phyloP scores from a whole-genome alignment of 2,797 vertebrate genomes.

The Dryobates pubescens region DNA sequence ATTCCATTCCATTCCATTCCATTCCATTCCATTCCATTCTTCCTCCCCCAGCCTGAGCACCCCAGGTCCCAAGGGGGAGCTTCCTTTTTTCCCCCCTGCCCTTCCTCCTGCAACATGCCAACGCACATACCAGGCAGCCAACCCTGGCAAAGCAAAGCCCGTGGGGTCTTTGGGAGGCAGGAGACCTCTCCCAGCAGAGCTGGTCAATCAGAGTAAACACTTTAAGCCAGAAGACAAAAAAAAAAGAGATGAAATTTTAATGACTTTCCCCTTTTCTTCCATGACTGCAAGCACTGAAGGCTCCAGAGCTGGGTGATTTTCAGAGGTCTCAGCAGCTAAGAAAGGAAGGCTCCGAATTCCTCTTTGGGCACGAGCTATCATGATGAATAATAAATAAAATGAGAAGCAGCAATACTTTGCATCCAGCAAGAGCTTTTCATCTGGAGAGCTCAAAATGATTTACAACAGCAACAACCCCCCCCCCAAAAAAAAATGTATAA shows the following conservation, averaged over 20 bases:
- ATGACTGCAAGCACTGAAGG: not conserved
- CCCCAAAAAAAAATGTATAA: too few species aligned
- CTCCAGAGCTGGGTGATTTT: not conserved
- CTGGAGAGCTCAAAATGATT: constrained; percentile 63
- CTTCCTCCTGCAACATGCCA: not conserved
- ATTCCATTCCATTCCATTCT: not conserved
- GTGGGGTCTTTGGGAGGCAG: not conserved
- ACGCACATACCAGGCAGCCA: accelerated
- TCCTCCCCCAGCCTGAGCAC: not conserved
- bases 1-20: not conserved
- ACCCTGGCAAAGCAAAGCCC: not conserved
- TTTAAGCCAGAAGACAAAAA: not conserved
- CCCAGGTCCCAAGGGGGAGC: accelerated
- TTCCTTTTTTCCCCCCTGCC: not conserved
- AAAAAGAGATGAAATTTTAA: not conserved
- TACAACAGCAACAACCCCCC: constrained; percentile 49
- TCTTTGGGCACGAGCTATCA: constrained; percentile 48
- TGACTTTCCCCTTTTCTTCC: not conserved
- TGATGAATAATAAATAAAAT: constrained; percentile 73
- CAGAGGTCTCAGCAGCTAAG: not conserved
- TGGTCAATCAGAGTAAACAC: constrained; percentile 1
- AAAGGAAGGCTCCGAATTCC: constrained; percentile 25
- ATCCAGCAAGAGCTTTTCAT: constrained; percentile 67
- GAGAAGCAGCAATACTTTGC: constrained; percentile 68
- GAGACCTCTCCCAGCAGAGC: not conserved